Conservation (phyloP, 2,888 invertebrate genomes). For the Ophioninae sp. region DNA sequence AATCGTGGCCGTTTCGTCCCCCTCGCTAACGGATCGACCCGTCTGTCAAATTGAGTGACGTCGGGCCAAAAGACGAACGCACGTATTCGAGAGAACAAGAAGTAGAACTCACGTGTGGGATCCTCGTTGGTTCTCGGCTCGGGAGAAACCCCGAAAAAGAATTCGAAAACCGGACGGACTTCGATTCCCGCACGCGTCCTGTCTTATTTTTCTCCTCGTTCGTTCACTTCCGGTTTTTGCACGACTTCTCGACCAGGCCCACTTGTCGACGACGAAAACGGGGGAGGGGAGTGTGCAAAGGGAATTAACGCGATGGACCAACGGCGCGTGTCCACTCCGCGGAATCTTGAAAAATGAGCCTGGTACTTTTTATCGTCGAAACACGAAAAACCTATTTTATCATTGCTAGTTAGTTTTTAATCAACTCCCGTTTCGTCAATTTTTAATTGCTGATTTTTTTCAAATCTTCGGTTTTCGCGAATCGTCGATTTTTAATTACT, state of each 20-base stretch:
- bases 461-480: too few species aligned
- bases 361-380: too few species aligned
- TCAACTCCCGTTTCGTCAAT: too few species aligned
- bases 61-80: conserved; percentile 47
- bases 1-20: conserved; percentile 63
- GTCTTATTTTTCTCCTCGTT: background rate
- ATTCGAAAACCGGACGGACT: conserved; percentile 16
- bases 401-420: too few species aligned
- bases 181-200: background rate
- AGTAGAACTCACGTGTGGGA: background rate
- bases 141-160: conserved; percentile 23
- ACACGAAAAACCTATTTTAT: too few species aligned
- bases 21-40: conserved; percentile 66
- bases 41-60: conserved; percentile 66
- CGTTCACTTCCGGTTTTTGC: background rate
- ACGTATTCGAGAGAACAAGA: conserved; percentile 34
- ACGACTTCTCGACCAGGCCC: too few species aligned
- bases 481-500: too few species aligned
- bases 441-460: too few species aligned
- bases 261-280: too few species aligned
- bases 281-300: too few species aligned
- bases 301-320: background rate
- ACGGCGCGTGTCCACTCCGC: background rate
- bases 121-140: conserved; percentile 14
- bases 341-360: background rate